Evolutionary conservation across 1,140 invertebrate genomes (phyloP), one percentile per base, ranked within the genome.

Genomic region (Euura saliciscinereae): DNA sequence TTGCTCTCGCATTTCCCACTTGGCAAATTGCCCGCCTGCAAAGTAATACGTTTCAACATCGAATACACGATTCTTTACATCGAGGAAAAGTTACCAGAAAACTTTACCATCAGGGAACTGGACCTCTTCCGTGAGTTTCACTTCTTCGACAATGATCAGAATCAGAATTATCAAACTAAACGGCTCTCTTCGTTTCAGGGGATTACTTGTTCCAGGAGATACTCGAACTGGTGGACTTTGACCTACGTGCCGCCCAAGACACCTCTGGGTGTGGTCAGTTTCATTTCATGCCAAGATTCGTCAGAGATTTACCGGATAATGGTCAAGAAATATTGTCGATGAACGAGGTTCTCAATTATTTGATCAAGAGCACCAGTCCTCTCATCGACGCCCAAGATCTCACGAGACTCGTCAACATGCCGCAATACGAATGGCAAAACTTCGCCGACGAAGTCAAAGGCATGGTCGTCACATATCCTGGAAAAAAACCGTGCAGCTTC

Each of bases 231-330:
- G 92, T 97, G 2, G 98, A 99, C 87, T 91, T 99, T 72, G 94
- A 98, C 83, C 90, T 98, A 78, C 90, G 91, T 76, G 91, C 92
- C 1, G 90, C 91, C 69, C 91, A 91, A 4, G 91, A 94, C 71
- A 88, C 87, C n/a, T 85, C 89, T 45, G 91, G 92, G 2, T 99
- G 98, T 87, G 93, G 94, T 10, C 93, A 95, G 71, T 99, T 98
- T 87, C 98, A 99, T 88, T 94, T 99, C 75, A 93, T 99, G 92
- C 98, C 98, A 3, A 88, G 98, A 79, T 99, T 99, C 88, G 96
- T 97, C 0, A 88, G 97, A 11, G 92, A 94, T 79, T 86, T 99
- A 13, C 92, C 94, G n/a, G 97, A 98, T 77, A 97, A 98, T 84
- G 97, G 96, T 0, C 98, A 98, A 84, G 97, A 98, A 89, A 93